phyloP scores from a whole-genome alignment of 2,888 invertebrate genomes.

The Bedellia somnulentella region DNA sequence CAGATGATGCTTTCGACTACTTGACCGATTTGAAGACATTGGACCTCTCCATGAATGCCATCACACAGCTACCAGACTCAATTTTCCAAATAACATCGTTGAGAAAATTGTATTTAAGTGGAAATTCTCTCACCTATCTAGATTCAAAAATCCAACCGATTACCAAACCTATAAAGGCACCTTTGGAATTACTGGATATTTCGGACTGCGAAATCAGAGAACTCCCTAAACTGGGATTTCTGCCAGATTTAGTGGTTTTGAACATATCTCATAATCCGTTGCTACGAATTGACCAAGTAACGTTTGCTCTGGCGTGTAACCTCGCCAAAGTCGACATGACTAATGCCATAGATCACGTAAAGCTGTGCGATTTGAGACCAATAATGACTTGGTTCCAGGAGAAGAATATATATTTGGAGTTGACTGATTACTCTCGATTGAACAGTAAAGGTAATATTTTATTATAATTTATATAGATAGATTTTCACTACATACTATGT shows the following conservation, averaged over 20 bases:
- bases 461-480: background rate
- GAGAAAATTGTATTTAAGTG: constrained; percentile 62
- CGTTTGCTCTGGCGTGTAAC: constrained; percentile 65
- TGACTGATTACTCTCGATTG: constrained; percentile 33
- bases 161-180: constrained; percentile 58
- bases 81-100: constrained; percentile 61
- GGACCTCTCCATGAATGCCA: constrained; percentile 59
- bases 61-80: constrained; percentile 44
- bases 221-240: constrained; percentile 62
- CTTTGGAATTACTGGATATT: constrained; percentile 60
- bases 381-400: constrained; percentile 38
- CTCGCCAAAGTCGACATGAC: constrained; percentile 59
- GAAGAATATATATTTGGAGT: constrained; percentile 25
- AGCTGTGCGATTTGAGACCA: constrained; percentile 27
- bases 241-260: constrained; percentile 60
- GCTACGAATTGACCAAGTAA: constrained; percentile 34
- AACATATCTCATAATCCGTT: constrained; percentile 67
- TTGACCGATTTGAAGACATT: constrained; percentile 53
- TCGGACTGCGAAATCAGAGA: constrained; percentile 60
- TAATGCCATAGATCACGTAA: constrained; percentile 25
- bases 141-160: constrained; percentile 30
- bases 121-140: constrained; percentile 47
- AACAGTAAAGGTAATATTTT: constrained; percentile 30
- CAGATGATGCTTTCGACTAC: constrained; percentile 50
- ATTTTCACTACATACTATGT: too few species aligned